These are phyloP conservation scores for Pharmacophagus antenor DNA, from an alignment of 2,888 invertebrate species.

Conservation along the genomic window DNA sequence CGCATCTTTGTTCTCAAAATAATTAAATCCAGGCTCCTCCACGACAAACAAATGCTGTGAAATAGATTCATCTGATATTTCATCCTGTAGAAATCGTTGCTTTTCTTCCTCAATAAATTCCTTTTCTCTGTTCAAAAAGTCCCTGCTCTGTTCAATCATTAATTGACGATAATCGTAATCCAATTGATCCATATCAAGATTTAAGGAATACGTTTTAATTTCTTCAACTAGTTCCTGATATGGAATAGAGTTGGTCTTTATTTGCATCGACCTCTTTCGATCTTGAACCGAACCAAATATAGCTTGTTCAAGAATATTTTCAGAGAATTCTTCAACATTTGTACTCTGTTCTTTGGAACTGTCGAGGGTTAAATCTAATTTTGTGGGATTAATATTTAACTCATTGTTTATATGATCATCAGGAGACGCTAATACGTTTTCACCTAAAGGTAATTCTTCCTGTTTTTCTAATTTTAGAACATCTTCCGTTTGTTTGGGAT, in stretches of 20 bases:
- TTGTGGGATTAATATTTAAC: not conserved
- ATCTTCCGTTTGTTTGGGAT: not conserved
- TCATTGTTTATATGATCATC: not conserved
- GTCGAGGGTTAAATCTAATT: slow-evolving; percentile 1
- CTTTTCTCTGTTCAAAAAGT: slow-evolving; percentile 13
- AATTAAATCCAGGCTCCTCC: slow-evolving; percentile 30
- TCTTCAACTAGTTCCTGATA: slow-evolving; percentile 61
- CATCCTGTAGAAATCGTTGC: not conserved
- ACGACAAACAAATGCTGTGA: not conserved
- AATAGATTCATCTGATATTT: slow-evolving; percentile 2
- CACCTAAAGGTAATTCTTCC: not conserved
- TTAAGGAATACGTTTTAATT: slow-evolving; percentile 59
- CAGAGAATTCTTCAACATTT: slow-evolving; percentile 43
- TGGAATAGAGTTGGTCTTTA: slow-evolving; percentile 44
- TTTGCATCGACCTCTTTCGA: slow-evolving; percentile 53
- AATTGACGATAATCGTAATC: slow-evolving; percentile 58
- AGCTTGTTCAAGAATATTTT: slow-evolving; percentile 70
- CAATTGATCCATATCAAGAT: slow-evolving; percentile 55
- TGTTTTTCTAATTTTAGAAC: not conserved
- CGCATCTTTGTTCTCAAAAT: slow-evolving; percentile 47
- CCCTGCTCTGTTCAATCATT: slow-evolving; percentile 40
- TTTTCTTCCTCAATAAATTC: not conserved
- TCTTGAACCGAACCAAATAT: slow-evolving; percentile 84
- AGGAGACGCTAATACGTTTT: not conserved
- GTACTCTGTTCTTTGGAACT: not conserved